phyloP scores from a whole-genome alignment of 2,888 invertebrate species.

The Desoria tigrina region DNA sequence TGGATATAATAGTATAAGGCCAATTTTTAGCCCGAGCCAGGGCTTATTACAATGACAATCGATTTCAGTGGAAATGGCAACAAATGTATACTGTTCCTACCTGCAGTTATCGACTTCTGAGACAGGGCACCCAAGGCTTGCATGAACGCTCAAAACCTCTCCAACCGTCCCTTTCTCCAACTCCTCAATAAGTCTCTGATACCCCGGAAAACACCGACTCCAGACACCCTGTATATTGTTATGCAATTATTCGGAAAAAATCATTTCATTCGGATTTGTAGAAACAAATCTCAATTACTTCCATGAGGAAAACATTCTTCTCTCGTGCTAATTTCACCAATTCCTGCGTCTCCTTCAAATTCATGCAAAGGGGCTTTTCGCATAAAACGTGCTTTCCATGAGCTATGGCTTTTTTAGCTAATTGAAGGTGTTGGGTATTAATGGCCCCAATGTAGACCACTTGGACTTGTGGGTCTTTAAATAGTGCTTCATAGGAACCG shows the following conservation, averaged over 20 bases:
- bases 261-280: constrained; percentile 31
- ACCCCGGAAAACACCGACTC: constrained; percentile 81
- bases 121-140: constrained; percentile 22
- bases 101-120: constrained; percentile 37
- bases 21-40: too few species aligned
- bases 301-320: constrained; percentile 58
- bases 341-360: constrained; percentile 70
- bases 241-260: too few species aligned
- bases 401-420: constrained; percentile 72
- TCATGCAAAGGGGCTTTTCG: constrained; percentile 86
- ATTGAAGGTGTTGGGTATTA: constrained; percentile 71
- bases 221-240: constrained; percentile 79
- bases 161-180: constrained; percentile 69
- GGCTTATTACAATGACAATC: too few species aligned
- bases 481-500: constrained; percentile 73
- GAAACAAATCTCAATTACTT: constrained; percentile 54
- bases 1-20: too few species aligned
- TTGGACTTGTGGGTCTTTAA: constrained; percentile 75
- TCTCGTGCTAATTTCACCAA: constrained; percentile 62
- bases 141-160: constrained; percentile 67
- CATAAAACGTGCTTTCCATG: constrained; percentile 83
- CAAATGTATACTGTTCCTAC: too few species aligned
- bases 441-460: constrained; percentile 80
- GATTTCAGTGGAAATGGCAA: too few species aligned
- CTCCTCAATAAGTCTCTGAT: constrained; percentile 68